Base-by-base conservation (phyloP, 2,113 vertebrate genomes). In the Xyliphius kryptos region DNA sequence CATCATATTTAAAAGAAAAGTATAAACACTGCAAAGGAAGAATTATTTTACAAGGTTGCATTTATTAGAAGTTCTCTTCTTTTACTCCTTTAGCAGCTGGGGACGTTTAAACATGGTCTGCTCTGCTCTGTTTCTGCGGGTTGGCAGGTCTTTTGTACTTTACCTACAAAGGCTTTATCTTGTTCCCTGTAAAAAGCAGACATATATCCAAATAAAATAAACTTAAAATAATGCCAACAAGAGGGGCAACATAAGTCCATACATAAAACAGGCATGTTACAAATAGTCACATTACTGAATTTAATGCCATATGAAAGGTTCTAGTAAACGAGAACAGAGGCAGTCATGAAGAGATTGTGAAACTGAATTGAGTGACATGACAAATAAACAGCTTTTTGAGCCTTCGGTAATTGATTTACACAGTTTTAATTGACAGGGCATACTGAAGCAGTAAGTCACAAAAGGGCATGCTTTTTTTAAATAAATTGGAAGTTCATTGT, bases 81-180 rank as follows among this genome's bases (percentile, higher is more conserved):
- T 5, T 12, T 11, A 14, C 13, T 41, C 10, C 40, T n/a, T 20
- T 73, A 40, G 26, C 71, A 73, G 1, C 21, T n/a, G n/a, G 71
- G 71, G 19, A 61, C 10, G 32, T 73, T 73, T 15, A 14, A 22
- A 51, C 71, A 73, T 32, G 0, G 3, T 9, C 3, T 68, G 11
- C 0, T 38, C 3, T 66, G 14, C 5, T 9, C n/a, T 56, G 20
- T 19, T 1, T 9, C 1, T 17, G 32, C 2, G 13, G 1, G 3
- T 2, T 3, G 6, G 12, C 71, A 73, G 7, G n/a, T 2, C 14
- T 65, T 15, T 0, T 3, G 0, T 7, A 60, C 43, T 1, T 0
- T 14, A 9, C 71, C 71, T 40, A 38, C 2, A 26, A 73, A 73
- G 0, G 12, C 11, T 1, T 8, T 16, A n/a, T 21, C 5, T 3